Evolutionary conservation across 2,888 invertebrate species (phyloP).

Genomic region (Phortica okadai): DNA sequence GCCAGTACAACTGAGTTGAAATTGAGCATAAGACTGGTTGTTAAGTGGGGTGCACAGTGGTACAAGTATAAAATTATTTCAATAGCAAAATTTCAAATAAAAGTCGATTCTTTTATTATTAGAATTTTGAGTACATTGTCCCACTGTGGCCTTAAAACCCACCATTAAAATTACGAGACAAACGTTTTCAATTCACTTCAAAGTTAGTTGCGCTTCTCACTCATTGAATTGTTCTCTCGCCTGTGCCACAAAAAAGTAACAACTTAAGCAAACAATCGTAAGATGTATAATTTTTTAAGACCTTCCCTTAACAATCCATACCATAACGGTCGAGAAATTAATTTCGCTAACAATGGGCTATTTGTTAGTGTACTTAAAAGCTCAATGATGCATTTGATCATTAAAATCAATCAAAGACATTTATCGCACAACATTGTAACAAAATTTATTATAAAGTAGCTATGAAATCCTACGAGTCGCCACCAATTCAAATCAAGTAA

Average conservation of each 20-base stretch:
- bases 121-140: not conserved
- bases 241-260: conserved; percentile 10
- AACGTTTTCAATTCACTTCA: conserved; percentile 50
- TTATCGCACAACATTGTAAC: conserved; percentile 71
- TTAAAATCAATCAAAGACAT: conserved; percentile 74
- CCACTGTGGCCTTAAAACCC: conserved; percentile 29
- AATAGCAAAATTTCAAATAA: not conserved
- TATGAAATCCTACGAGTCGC: conserved; percentile 6
- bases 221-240: not conserved
- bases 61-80: not conserved
- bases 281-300: conserved; percentile 66
- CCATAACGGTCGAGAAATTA: conserved; percentile 64
- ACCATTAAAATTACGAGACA: conserved; percentile 63
- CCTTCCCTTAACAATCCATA: conserved; percentile 45
- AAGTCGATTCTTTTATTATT: not conserved
- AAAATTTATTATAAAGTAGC: conserved; percentile 25
- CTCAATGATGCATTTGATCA: conserved; percentile 73
- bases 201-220: conserved; percentile 43
- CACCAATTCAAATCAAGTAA: conserved; percentile 5
- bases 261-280: conserved; percentile 61
- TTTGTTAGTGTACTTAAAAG: conserved; percentile 53
- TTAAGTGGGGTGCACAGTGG: conserved; percentile 15
- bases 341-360: conserved; percentile 66
- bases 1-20: conserved; percentile 36
- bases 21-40: conserved; percentile 41